Conservation (phyloP, 1,140 invertebrate species). For the Rhopalosiphum maidis region DNA sequence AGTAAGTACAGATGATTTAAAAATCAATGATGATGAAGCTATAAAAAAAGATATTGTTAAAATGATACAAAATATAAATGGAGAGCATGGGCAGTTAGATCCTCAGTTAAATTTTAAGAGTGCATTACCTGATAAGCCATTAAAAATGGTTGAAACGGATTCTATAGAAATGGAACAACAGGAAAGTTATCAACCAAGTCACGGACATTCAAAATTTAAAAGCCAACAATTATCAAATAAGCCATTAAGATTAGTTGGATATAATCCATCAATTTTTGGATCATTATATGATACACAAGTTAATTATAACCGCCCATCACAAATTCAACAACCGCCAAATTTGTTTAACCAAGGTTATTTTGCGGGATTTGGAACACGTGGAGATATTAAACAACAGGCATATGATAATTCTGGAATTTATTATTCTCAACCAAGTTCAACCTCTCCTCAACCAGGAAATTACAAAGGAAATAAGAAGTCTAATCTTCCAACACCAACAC, state of each 20-base stretch:
- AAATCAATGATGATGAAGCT: constrained; percentile 33
- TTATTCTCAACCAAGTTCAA: not conserved
- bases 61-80: constrained; percentile 51
- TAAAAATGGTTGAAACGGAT: constrained; percentile 7
- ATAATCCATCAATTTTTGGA: constrained; percentile 41
- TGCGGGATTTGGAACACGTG: not conserved
- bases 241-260: constrained; percentile 43
- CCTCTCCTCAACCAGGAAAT: not conserved
- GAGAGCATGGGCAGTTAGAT: not conserved
- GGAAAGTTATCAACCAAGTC: not conserved
- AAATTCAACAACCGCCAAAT: constrained; percentile 43
- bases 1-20: constrained; percentile 20
- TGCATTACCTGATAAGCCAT: constrained; percentile 22
- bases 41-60: constrained; percentile 51
- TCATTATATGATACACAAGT: constrained; percentile 18
- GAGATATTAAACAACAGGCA: constrained; percentile 1
- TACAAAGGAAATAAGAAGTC: constrained; percentile 40
- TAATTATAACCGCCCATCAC: constrained; percentile 26
- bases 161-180: constrained; percentile 14
- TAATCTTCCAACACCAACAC: not conserved
- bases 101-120: not conserved
- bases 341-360: not conserved
- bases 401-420: constrained; percentile 20
- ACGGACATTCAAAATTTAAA: constrained; percentile 15
- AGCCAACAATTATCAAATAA: constrained; percentile 47